These are phyloP conservation scores for Liopterus haemorrhoidalis DNA, from an alignment of 2,888 invertebrate genomes.

Conservation along the genomic window DNA sequence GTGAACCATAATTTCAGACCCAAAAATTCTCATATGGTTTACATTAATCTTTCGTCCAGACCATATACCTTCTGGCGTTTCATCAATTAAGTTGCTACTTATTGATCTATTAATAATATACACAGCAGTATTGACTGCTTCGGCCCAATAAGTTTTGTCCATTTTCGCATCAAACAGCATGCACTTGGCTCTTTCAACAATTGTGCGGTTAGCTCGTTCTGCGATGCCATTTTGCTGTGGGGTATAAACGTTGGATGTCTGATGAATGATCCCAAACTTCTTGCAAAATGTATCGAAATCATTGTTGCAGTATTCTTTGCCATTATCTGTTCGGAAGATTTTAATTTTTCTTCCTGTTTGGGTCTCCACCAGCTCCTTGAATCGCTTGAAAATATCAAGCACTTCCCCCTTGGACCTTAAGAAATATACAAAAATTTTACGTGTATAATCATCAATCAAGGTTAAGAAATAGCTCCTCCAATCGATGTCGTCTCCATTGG, in stretches of 20 bases:
- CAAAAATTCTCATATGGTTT: constrained; percentile 38
- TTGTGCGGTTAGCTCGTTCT: constrained; percentile 32
- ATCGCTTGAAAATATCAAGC: constrained; percentile 29
- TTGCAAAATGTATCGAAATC: constrained; percentile 25
- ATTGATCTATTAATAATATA: constrained; percentile 1
- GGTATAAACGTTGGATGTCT: constrained; percentile 35
- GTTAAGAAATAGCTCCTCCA: constrained; percentile 39
- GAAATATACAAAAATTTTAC: constrained; percentile 34
- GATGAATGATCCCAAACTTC: constrained; percentile 35
- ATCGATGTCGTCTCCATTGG: constrained; percentile 37
- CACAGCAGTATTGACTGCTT: constrained; percentile 24
- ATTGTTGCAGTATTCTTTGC: constrained; percentile 25
- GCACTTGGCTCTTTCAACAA: constrained; percentile 32
- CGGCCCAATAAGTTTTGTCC: constrained; percentile 32
- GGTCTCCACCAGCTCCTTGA: constrained; percentile 32
- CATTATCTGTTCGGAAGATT: constrained; percentile 31
- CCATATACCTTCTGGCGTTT: constrained; percentile 38
- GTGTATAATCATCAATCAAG: constrained; percentile 37
- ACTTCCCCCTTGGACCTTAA: constrained; percentile 38
- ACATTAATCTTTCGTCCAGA: constrained; percentile 36
- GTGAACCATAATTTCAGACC: constrained; percentile 35
- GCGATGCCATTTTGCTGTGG: constrained; percentile 39
- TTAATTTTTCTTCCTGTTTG: constrained; percentile 29
- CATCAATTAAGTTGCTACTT: background rate
- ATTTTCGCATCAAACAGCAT: constrained; percentile 31